Conservation (phyloP, 1,140 invertebrate species). For the Meloidogyne exigua region DNA sequence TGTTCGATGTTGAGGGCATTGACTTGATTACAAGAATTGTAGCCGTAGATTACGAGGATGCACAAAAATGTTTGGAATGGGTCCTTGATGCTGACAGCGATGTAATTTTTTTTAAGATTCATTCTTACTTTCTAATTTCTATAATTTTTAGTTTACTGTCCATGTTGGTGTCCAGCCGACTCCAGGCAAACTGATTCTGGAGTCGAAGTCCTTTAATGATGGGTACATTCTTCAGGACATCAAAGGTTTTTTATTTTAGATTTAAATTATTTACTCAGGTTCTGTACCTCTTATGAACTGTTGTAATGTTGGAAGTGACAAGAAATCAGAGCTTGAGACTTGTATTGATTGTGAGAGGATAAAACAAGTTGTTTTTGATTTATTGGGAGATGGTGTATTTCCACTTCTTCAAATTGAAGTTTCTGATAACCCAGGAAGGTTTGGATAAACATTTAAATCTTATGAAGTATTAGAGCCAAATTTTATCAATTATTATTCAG, state of each 20-base stretch:
- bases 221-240: slow-evolving; percentile 28
- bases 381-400: background rate
- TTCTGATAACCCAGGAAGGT: slow-evolving; percentile 32
- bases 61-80: slow-evolving; percentile 12
- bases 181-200: slow-evolving; percentile 8
- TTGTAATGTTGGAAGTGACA: slow-evolving; percentile 9
- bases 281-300: slow-evolving; percentile 27
- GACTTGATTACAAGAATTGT: slow-evolving; percentile 29
- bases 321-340: slow-evolving; percentile 8
- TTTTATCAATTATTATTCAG: slow-evolving; percentile 10
- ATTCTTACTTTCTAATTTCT: background rate
- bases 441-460: background rate
- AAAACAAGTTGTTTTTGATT: slow-evolving; percentile 2
- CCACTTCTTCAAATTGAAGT: slow-evolving; percentile 26
- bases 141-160: slow-evolving; percentile 37
- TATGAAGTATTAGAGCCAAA: no score
- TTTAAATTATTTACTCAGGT: background rate
- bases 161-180: slow-evolving; percentile 35
- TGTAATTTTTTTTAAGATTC: background rate
- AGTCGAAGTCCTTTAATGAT: slow-evolving; percentile 25
- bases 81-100: background rate
- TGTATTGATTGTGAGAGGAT: slow-evolving; percentile 25
- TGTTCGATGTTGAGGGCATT: background rate
- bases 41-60: slow-evolving; percentile 30
- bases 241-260: slow-evolving; percentile 22